Conservation (phyloP, 2,113 vertebrate species). For the Noctilio leporinus region DNA sequence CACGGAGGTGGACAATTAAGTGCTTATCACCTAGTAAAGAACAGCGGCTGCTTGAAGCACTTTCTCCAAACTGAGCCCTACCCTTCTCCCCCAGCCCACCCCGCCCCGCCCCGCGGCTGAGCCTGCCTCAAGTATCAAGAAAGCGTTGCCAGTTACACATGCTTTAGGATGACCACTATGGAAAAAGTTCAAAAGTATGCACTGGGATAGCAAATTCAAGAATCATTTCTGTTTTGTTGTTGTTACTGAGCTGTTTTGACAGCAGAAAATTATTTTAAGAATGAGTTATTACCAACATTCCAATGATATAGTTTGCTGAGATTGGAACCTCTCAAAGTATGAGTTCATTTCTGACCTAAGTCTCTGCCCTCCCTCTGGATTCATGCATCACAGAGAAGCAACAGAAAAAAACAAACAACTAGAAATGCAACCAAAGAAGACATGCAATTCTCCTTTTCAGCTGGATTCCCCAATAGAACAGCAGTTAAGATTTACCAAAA, state of each 20-base stretch:
- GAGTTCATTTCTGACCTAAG: conserved; percentile 44
- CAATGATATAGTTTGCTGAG: neutral
- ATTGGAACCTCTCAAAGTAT: neutral
- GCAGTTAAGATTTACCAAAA: conserved; percentile 9
- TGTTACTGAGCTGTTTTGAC: neutral
- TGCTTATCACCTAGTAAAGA: neutral
- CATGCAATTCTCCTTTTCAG: neutral
- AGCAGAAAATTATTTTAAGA: neutral
- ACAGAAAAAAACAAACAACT: neutral
- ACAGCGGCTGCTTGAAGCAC: neutral
- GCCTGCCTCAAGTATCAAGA: neutral
- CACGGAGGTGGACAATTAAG: neutral
- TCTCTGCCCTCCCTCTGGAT: neutral
- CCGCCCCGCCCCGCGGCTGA: no score
- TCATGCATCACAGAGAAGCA: neutral
- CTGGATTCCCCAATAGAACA: neutral
- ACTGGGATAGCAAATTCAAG: neutral
- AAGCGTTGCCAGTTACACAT: neutral
- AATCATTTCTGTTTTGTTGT: neutral
- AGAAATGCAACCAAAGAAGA: neutral
- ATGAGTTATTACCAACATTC: neutral
- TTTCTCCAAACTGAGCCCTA: neutral
- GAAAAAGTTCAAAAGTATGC: neutral
- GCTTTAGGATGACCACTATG: neutral
- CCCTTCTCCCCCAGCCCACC: neutral